Evolutionary conservation across 2,113 vertebrate genomes (phyloP), one percentile per base, ranked within the genome.

Genomic region (Sphaerodactylus townsendi): DNA sequence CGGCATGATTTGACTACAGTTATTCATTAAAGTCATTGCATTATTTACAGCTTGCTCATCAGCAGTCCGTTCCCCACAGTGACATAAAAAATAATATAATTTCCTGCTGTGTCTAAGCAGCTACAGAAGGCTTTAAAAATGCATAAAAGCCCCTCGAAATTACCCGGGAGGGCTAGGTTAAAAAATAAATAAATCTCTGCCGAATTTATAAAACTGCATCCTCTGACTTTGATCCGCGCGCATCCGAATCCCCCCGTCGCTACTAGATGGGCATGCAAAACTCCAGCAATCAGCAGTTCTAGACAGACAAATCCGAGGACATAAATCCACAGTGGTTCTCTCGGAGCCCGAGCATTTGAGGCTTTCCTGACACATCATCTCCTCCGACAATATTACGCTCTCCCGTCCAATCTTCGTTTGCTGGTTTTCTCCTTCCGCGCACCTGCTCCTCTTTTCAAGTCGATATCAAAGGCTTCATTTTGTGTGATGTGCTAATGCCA

Each of bases 1-100:
- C 74, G 82, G 37, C 37, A 14, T 83, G 83, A 92, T 92, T 91
- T 93, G 76, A 86, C 48, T 70, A 85, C 69, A 90, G 19, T 0
- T 75, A 86, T 41, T 93, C 92, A 90, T 95, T 93, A 91, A 92
- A 84, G 84, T 82, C 64, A 78, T 89, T 89, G 48, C 44, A 68
- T 90, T 80, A 93, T 91, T 93, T 95, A 86, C 30, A 90, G 44
- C 82, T 81, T 79, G 28, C 84, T 92, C 85, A 74, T 93, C 3
- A 56, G 86, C 65, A 91, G 10, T n/a, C 89, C 89, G 50, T 89
- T 79, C 86, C 90, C 73, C 71, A 77, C 87, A 85, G 25, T 90
- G 84, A 78, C 82, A 88, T 84, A 86, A 92, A 91, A n/a, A 91
- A 37, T 1, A 89, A 81, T 87, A 56, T 89, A 81, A 91, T 90